Conservation (phyloP, 1,140 invertebrate species). For the Aphaenogaster floridana region DNA sequence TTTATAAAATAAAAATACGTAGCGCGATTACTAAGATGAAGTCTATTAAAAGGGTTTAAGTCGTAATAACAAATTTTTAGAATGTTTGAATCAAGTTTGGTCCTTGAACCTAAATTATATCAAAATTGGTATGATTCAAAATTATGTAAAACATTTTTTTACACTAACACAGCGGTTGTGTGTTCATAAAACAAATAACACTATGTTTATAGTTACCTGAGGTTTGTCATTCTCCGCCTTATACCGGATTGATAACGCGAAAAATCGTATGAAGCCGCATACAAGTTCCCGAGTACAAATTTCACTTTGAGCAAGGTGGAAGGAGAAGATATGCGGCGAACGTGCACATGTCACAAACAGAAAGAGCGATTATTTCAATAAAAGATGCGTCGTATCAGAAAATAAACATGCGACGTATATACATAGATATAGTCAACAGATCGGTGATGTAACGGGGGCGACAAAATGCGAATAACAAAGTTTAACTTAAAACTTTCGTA, state of each 20-base stretch:
- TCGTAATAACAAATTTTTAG: background rate
- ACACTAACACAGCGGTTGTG: no score
- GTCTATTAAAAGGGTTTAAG: background rate
- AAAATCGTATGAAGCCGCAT: background rate
- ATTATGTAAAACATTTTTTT: no score
- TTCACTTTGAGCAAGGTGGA: background rate
- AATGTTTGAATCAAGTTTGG: background rate
- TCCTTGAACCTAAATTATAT: background rate
- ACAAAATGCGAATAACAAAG: constrained; percentile 39
- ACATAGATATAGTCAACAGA: background rate
- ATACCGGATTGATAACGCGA: background rate
- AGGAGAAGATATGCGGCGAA: background rate
- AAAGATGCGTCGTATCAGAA: constrained; percentile 25
- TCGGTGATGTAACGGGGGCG: constrained; percentile 2
- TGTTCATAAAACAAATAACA: background rate
- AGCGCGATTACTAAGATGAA: background rate
- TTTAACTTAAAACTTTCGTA: constrained; percentile 4
- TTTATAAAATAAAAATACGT: background rate
- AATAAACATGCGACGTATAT: constrained; percentile 15
- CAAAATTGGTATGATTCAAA: background rate
- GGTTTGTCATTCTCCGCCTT: background rate
- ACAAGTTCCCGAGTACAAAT: background rate
- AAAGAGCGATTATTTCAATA: constrained; percentile 10
- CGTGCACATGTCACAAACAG: background rate
- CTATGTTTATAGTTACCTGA: background rate